Evolutionary conservation across 2,113 vertebrate species (phyloP), one percentile per base, ranked within the genome.

Genomic region (Pelecanoides urinatrix): DNA sequence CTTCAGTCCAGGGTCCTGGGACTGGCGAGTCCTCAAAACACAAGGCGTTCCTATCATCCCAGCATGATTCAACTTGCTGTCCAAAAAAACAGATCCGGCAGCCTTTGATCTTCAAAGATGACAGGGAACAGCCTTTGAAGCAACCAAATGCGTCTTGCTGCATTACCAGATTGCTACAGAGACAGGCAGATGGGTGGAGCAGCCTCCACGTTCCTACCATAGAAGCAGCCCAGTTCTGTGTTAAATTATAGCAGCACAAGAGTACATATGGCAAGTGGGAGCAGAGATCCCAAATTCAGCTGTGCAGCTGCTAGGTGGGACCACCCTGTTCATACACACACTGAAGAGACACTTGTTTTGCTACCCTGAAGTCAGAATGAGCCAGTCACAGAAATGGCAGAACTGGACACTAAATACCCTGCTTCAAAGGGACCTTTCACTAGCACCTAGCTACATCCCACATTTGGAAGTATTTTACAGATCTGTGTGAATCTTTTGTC

Each of bases 61-160:
- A 92, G 87, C 96, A 96, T 96, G 96, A 97, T 92, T 96, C 94
- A 93, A 97, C 96, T 96, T 94, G 96, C 96, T 86, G 87, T 92
- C 96, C 96, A 95, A 94, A 94, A 94, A 94, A 88, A 62, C 87
- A 97, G 96, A 94, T 94, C 73, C 93, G 96, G 77, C 93, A 96
- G 96, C 87, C 96, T 97, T 97, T 97, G 96, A 97, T 97, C 94
- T 97, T 96, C 96, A 96, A 95, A 97, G 96, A 94, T 93, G 96
- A 97, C 96, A 96, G 87, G 90, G 80, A 96, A 85, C 80, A 95
- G 96, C 87, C 96, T 97, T 40, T 95, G 87, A 96, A 96, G 96
- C 94, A 93, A 96, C 94, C 96, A 96, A 97, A 96, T 91, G 93
- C 3, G 44, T 96, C 96, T 85, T 93, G 96, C 87, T 96, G 90